These are phyloP conservation scores for Chaetodon auriga DNA, from an alignment of 2,113 vertebrate genomes.

Conservation along the genomic window DNA sequence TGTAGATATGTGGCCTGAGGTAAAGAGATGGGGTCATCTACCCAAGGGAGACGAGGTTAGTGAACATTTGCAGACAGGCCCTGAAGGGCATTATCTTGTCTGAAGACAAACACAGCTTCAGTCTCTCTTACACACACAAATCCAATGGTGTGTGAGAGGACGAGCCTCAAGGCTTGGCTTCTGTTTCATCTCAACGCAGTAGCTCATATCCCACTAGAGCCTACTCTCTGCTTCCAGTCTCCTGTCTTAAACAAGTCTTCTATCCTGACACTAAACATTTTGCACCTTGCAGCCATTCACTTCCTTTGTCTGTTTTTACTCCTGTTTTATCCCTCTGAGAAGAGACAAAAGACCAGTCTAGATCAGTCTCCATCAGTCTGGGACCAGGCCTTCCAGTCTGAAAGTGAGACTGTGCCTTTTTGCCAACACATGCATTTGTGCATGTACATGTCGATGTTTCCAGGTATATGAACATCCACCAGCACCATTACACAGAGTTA, in stretches of 20 bases:
- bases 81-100: slow-evolving; percentile 50
- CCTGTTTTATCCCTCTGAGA: not conserved
- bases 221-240: not conserved
- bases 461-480: slow-evolving; percentile 9
- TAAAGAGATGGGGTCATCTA: slow-evolving; percentile 40
- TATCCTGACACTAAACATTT: slow-evolving; percentile 32
- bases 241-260: slow-evolving; percentile 12
- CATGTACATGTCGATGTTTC: slow-evolving; percentile 8
- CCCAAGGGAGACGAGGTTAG: slow-evolving; percentile 22
- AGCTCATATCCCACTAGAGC: slow-evolving; percentile 40
- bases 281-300: slow-evolving; percentile 16
- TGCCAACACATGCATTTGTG: slow-evolving; percentile 24
- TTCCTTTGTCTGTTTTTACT: slow-evolving; percentile 3
- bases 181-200: slow-evolving; percentile 49
- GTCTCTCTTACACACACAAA: slow-evolving; percentile 37
- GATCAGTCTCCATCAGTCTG: slow-evolving; percentile 10
- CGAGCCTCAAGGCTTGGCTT: slow-evolving; percentile 56
- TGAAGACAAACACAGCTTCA: slow-evolving; percentile 48
- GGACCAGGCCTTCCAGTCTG: slow-evolving; percentile 15
- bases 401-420: slow-evolving; percentile 13
- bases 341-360: slow-evolving; percentile 1
- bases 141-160: not conserved
- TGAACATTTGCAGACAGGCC: slow-evolving; percentile 57
- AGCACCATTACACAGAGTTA: slow-evolving; percentile 4
- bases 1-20: slow-evolving; percentile 56